Evolutionary conservation across 2,888 invertebrate genomes (phyloP), one percentile per base, ranked within the genome.

Genomic region (Penaeus monodon): DNA sequence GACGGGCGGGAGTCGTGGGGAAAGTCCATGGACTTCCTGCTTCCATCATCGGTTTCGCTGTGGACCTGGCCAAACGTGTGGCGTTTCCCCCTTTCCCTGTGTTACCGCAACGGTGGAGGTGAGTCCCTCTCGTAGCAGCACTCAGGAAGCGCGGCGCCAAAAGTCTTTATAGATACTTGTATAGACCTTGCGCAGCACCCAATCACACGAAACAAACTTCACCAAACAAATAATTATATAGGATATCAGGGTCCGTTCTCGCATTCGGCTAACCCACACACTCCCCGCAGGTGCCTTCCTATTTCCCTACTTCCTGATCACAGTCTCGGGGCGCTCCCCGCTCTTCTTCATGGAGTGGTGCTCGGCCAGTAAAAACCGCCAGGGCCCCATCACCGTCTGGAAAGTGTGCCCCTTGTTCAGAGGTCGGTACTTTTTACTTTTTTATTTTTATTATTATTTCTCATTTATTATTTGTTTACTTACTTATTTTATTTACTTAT

Each of bases 21-120:
- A 93, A 97, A 97, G 94, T 98, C 98, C 94, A 97, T 97, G 89
- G 98, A 98, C 94, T 98, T 98, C 94, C 94, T 98, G 92, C 95
- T 98, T 98, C 98, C 89, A 98, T 98, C 93, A 98, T 98, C 94
- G 98, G 98, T 91, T 98, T 98, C 93, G 98, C 98, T 91, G 98
- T 98, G 91, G 98, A 98, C 93, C 95, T 99, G 92, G 98, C 98
- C 92, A 98, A n/a, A 98, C 93, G 98, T 99, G 90, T 98, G 98
- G 98, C 95, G 98, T 91, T 98, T 98, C 93, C 98, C 98, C 1
- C 98, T n/a, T n/a, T n/a, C 98, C 93, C 95, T 98, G 91, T 98
- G 98, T 93, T 98, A 98, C 93, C 97, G 98, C 93, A 98, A 98
- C 93, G 98, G 98, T 89, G 98, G 98, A 68, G 98, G 93, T 93